phyloP scores from a whole-genome alignment of 1,140 invertebrate species.

The Drosophila gunungcola region DNA sequence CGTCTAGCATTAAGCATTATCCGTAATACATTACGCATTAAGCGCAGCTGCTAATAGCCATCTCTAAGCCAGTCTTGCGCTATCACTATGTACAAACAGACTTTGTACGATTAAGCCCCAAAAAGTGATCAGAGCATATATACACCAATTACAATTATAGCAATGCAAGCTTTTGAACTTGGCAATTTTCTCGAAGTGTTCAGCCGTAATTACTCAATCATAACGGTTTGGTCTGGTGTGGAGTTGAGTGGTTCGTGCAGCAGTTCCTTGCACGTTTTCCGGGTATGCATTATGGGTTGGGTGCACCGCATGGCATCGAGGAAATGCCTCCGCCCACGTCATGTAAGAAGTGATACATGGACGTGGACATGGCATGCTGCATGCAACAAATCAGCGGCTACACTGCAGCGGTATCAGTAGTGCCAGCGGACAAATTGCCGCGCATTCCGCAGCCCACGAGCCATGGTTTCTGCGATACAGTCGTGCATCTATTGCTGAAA shows the following conservation, averaged over 20 bases:
- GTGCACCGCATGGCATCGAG: conserved; percentile 19
- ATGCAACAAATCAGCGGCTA: conserved; percentile 31
- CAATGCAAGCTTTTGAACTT: conserved; percentile 11
- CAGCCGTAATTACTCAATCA: conserved; percentile 53
- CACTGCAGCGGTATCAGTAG: conserved; percentile 5
- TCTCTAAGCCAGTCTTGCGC: conserved; percentile 1
- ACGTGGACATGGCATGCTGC: conserved; percentile 33
- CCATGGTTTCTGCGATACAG: conserved; percentile 26
- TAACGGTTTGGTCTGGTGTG: conserved; percentile 11
- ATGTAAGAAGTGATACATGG: conserved; percentile 30
- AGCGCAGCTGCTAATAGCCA: conserved; percentile 24
- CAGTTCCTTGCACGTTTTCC: conserved; percentile 26
- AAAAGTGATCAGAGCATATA: conserved; percentile 1
- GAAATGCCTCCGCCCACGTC: conserved; percentile 59
- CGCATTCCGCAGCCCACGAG: conserved; percentile 33
- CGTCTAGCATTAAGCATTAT: conserved; percentile 33
- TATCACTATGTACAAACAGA: conserved; percentile 11
- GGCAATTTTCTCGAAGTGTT: conserved; percentile 3
- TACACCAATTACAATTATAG: conserved; percentile 13
- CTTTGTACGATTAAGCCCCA: conserved; percentile 19
- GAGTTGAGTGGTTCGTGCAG: conserved; percentile 9
- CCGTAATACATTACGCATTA: conserved; percentile 18
- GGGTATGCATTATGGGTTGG: conserved; percentile 17
- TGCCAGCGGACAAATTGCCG: conserved; percentile 49
- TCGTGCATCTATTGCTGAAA: neutral